These are phyloP conservation scores for Chloroceryle amazona DNA, from an alignment of 2,797 vertebrate species.

Conservation along the genomic window DNA sequence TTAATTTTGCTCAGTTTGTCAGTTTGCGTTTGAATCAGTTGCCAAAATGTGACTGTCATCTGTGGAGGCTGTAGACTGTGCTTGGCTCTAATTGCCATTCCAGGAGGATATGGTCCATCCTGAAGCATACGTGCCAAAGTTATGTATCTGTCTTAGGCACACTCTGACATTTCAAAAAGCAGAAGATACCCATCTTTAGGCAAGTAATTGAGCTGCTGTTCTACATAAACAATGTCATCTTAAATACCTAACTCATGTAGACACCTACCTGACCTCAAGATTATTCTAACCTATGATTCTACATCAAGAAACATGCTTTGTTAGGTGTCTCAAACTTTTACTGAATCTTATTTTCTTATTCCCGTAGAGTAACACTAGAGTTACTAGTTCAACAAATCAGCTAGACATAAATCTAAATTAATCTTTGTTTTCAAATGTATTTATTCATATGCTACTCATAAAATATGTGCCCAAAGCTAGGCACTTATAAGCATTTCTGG, in stretches of 20 bases:
- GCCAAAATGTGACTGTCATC: background rate
- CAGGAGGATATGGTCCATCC: background rate
- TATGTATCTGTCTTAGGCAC: background rate
- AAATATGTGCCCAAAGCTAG: background rate
- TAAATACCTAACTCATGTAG: background rate
- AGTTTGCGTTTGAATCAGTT: background rate
- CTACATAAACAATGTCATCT: background rate
- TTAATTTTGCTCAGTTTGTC: background rate
- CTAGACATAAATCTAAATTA: background rate
- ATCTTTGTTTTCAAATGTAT: background rate
- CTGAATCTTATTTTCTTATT: background rate
- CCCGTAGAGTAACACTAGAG: background rate
- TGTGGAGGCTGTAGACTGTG: background rate
- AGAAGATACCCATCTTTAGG: background rate
- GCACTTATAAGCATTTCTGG: background rate
- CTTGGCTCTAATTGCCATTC: background rate
- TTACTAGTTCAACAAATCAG: background rate
- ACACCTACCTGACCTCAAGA: background rate
- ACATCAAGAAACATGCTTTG: background rate
- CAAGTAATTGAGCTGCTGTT: background rate
- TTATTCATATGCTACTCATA: background rate
- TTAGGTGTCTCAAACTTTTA: background rate
- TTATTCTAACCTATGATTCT: background rate
- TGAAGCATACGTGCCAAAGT: background rate
- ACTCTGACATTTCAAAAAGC: background rate